Percentiles rank a stretch among this genome's conserved stretches.
These are phyloP conservation scores for Coryphaenoides rupestris DNA, from an alignment of 2,113 vertebrate species.

Conservation along the genomic window DNA sequence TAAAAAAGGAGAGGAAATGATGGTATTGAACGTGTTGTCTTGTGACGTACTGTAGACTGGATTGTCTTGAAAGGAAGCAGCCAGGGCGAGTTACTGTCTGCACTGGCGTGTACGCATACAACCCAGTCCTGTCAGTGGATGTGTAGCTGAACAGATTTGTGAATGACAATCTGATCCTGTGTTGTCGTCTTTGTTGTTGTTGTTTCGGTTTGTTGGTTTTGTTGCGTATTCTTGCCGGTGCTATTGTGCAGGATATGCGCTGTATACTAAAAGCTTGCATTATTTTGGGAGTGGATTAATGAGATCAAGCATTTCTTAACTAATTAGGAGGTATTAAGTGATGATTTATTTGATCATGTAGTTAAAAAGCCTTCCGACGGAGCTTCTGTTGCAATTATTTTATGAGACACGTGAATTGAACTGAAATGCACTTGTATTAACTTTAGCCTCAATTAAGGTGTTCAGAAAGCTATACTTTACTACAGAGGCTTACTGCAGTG, in stretches of 20 bases:
- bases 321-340: neutral
- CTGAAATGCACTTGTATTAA: slow-evolving; percentile 6
- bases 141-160: neutral
- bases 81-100: neutral
- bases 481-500: neutral
- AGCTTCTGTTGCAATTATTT: slow-evolving; percentile 4
- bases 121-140: neutral
- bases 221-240: neutral
- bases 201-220: no score
- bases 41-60: slow-evolving; percentile 21
- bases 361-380: neutral
- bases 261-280: neutral
- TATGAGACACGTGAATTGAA: neutral
- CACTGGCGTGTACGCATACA: neutral
- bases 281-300: neutral
- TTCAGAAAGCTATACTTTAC: neutral
- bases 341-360: neutral
- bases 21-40: slow-evolving; percentile 24
- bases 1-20: neutral
- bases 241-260: neutral
- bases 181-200: neutral
- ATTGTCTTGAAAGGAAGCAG: neutral
- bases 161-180: neutral
- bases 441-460: neutral
- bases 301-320: neutral